A percentile compares a stretch with the other conserved stretches of the same genome.
These are phyloP conservation scores for Monochamus alternatus DNA, from an alignment of 2,888 invertebrate species.

Conservation along the genomic window DNA sequence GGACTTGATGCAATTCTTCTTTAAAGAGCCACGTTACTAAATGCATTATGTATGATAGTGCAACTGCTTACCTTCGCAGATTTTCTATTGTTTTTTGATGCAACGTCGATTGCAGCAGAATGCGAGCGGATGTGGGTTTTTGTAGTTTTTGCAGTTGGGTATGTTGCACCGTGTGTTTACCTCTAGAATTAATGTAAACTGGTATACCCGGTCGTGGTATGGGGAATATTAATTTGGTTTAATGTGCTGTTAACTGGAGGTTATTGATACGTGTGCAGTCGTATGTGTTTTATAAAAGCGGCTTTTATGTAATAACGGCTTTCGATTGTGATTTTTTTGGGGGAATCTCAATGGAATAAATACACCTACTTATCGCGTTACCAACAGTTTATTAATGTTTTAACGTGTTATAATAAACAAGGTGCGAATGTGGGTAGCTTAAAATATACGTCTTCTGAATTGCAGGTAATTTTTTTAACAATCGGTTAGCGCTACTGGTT, in stretches of 20 bases:
- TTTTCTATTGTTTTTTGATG: constrained; percentile 68
- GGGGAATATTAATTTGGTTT: constrained; percentile 35
- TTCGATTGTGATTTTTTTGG: constrained; percentile 9
- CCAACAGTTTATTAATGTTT: constrained; percentile 26
- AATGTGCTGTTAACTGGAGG: constrained; percentile 32
- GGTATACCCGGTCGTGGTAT: constrained; percentile 49
- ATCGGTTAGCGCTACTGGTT: background rate
- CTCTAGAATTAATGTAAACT: constrained; percentile 60
- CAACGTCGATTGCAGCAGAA: constrained; percentile 57
- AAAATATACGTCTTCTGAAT: background rate
- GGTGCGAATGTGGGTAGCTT: constrained; percentile 53
- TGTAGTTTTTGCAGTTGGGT: constrained; percentile 52
- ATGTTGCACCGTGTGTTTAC: constrained; percentile 59
- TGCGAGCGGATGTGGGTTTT: constrained; percentile 64
- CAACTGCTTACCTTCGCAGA: constrained; percentile 62
- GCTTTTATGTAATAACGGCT: constrained; percentile 29
- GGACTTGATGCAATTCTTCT: constrained; percentile 67
- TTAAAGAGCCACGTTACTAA: constrained; percentile 64
- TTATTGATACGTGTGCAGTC: constrained; percentile 28
- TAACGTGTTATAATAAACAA: constrained; percentile 55
- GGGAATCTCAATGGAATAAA: constrained; percentile 21
- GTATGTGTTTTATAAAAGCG: constrained; percentile 28
- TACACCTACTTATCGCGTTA: constrained; percentile 24
- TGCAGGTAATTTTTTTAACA: background rate
- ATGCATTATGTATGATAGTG: constrained; percentile 64